Base-by-base conservation (phyloP, 2,888 invertebrate species). In the Tetranychus truncatus region DNA sequence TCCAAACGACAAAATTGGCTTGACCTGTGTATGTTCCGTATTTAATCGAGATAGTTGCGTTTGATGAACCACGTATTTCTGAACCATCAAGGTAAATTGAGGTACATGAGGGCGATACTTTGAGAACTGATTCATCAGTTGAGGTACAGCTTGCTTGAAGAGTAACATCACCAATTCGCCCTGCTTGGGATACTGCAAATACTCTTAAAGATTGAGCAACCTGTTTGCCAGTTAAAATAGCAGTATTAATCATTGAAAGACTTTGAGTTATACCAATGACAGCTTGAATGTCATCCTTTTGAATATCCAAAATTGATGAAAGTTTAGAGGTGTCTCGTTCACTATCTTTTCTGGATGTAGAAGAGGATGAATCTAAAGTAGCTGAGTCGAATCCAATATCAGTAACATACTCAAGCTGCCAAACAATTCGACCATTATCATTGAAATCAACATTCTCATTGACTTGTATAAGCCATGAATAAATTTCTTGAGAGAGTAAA, bases 11-110 rank as follows among this genome's bases (percentile, higher is more conserved):
- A 82, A 95, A 92, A 77, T 89, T 88, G 2, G 93, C 55, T 77
- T 91, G 84, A 18, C 93, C 93, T 44, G 90, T 90, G 83, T 91
- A 91, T 1, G 92, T 92, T 45, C 92, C 95, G 76, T 82, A 84
- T 78, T 82, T 82, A 74, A 95, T 93, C 74, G 93, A 87, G 55
- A 96, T 91, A 0, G 94, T 92, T 1, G 94, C 95, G 81, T 95
- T 95, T 66, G 92, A 91, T 0, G 94, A 94, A 20, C 95, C 95
- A 1, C 93, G 87, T 77, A 91, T 91, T 84, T 96, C 95, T 7
- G 94, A 92, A 0, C 95, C 95, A 82, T 95, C 95, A 45, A 96
- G 90, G 84, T 95, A 96, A 5, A 96, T 94, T 21, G 92, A 92
- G 80, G 94, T 93, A 84, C 96, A 96, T 6, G 94, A 93, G 9